Conservation (phyloP, 2,888 invertebrate species). For the Caenorhabditis imperialis region DNA sequence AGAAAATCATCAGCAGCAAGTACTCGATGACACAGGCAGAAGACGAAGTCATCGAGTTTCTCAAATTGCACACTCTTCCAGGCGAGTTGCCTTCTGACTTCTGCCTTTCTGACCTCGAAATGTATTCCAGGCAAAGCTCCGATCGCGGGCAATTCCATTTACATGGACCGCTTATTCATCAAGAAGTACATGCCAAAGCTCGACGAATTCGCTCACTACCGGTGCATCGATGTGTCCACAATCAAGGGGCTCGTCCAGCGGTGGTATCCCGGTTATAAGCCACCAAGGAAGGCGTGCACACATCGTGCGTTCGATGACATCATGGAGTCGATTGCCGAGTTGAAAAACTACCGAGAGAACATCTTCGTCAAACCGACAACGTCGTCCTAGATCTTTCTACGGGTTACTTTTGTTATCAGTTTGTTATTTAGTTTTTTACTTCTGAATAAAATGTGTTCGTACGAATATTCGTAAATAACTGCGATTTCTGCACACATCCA, state of each 20-base stretch:
- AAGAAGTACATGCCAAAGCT: constrained; percentile 87
- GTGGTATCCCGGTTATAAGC: constrained; percentile 84
- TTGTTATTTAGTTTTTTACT: constrained; percentile 1
- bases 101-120: not conserved
- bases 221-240: constrained; percentile 92
- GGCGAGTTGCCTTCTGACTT: constrained; percentile 3
- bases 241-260: constrained; percentile 82
- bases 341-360: constrained; percentile 85
- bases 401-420: not conserved
- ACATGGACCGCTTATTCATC: constrained; percentile 64
- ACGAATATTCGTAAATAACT: not conserved
- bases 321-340: constrained; percentile 82
- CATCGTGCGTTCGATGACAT: constrained; percentile 86
- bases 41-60: constrained; percentile 49
- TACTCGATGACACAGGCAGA: constrained; percentile 56
- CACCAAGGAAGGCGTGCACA: constrained; percentile 76
- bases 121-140: constrained; percentile 56
- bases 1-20: constrained; percentile 81
- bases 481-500: not conserved
- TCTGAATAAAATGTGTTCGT: not conserved
- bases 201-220: constrained; percentile 88
- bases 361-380: constrained; percentile 81
- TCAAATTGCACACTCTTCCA: constrained; percentile 38
- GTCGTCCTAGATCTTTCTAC: no score
- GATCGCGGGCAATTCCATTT: constrained; percentile 74